Evolutionary conservation across 2,888 invertebrate genomes (phyloP).

Genomic region (Taphrorychus bicolor): DNA sequence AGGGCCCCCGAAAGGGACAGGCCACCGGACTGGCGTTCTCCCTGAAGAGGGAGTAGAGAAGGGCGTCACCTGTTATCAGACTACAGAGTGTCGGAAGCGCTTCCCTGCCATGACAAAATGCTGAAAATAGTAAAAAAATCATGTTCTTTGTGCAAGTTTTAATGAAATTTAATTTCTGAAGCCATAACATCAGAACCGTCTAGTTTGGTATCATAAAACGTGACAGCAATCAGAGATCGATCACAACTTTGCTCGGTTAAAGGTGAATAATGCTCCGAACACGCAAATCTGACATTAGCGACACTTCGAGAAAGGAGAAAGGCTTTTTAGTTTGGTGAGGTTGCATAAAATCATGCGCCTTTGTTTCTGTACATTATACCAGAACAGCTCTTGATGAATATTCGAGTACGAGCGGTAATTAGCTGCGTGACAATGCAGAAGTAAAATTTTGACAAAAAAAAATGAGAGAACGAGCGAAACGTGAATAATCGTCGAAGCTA

Average conservation of each 20-base stretch:
- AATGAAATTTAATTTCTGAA: too few relatives aligned
- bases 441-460: neutral
- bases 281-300: slow-evolving; percentile 8
- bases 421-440: neutral
- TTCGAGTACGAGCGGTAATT: neutral
- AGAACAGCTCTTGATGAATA: neutral
- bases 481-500: neutral
- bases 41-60: slow-evolving; percentile 88
- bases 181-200: too few relatives aligned
- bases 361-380: neutral
- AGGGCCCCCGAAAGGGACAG: slow-evolving; percentile 89
- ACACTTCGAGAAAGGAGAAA: slow-evolving; percentile 1
- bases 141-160: neutral
- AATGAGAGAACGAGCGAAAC: neutral
- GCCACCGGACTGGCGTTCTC: slow-evolving; percentile 87
- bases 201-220: too few relatives aligned
- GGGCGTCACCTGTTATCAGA: slow-evolving; percentile 87
- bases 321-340: neutral
- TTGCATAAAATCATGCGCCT: neutral
- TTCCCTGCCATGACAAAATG: slow-evolving; percentile 77
- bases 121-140: slow-evolving; percentile 61
- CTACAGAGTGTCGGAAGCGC: slow-evolving; percentile 83
- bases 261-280: slow-evolving; percentile 10
- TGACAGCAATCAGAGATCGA: slow-evolving; percentile 9
- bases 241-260: slow-evolving; percentile 6